These are phyloP conservation scores for Leptobrachium leishanense DNA, from an alignment of 2,113 vertebrate species.

Conservation along the genomic window DNA sequence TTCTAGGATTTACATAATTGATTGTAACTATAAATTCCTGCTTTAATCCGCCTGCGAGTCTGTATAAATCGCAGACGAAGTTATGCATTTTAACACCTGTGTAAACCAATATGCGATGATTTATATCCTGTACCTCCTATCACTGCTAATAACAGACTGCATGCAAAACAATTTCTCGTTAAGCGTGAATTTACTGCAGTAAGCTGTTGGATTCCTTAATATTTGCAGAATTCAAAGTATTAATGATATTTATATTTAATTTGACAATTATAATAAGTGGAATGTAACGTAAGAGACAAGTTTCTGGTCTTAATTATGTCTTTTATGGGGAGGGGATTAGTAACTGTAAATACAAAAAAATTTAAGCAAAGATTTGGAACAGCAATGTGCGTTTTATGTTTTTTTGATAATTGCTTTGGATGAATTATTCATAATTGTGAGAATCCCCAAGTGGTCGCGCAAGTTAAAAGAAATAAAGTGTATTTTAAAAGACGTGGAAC, in stretches of 20 bases:
- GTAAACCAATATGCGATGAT: not conserved
- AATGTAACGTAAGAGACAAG: no score
- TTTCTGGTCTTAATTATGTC: not conserved
- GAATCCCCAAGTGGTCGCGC: constrained; percentile 7
- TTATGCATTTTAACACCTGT: not conserved
- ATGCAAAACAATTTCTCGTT: not conserved
- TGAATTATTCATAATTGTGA: constrained; percentile 33
- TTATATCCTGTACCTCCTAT: not conserved
- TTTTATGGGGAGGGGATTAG: not conserved
- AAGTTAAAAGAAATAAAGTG: constrained; percentile 9
- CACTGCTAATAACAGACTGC: constrained; percentile 6
- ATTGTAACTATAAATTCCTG: no score
- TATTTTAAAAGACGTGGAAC: not conserved
- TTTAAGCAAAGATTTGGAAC: constrained; percentile 14
- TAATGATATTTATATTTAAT: constrained; percentile 11
- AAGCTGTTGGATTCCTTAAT: not conserved
- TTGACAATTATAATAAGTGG: not conserved
- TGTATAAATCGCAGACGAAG: no score
- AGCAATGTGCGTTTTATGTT: constrained; percentile 15
- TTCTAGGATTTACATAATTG: no score
- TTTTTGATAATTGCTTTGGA: constrained; percentile 19
- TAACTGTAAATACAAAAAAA: constrained; percentile 11
- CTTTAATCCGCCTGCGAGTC: no score
- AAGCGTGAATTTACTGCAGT: not conserved
- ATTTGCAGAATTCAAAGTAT: not conserved